phyloP scores from a whole-genome alignment of 2,113 vertebrate species.

The Forbesichthys papilliferus region DNA sequence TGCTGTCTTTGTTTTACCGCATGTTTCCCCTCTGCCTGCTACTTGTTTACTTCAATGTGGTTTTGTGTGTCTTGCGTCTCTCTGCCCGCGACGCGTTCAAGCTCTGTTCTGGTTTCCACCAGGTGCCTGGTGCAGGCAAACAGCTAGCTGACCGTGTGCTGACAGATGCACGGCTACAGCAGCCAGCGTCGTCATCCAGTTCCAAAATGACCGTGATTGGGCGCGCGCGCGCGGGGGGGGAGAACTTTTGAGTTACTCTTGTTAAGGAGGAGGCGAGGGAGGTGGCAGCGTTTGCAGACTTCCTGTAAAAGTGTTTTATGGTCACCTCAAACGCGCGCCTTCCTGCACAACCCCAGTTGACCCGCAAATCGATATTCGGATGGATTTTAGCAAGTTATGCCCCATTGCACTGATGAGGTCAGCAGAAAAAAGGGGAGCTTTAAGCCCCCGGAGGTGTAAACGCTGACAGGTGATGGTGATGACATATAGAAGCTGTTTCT shows the following conservation, averaged over 20 bases:
- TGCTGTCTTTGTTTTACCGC: conserved; percentile 30
- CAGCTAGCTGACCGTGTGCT: neutral
- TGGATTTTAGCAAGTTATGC: conserved; percentile 63
- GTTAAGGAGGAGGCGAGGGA: conserved; percentile 13
- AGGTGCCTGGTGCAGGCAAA: neutral
- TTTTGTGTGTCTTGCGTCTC: conserved; percentile 3
- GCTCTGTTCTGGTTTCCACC: neutral
- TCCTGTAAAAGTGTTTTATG: conserved; percentile 70
- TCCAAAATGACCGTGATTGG: neutral
- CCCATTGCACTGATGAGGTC: conserved; percentile 57
- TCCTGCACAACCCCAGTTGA: conserved; percentile 21
- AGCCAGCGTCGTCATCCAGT: too few species aligned
- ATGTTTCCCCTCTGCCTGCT: conserved; percentile 27
- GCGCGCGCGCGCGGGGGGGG: neutral
- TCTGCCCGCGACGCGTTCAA: neutral
- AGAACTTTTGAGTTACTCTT: conserved; percentile 1
- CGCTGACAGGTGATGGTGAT: conserved; percentile 46
- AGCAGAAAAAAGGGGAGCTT: conserved; percentile 50
- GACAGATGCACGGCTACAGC: neutral
- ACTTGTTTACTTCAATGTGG: conserved; percentile 31
- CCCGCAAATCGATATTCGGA: conserved; percentile 61
- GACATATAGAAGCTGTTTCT: conserved; percentile 47
- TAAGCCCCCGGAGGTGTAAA: conserved; percentile 55
- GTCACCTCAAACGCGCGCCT: neutral
- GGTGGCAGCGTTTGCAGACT: conserved; percentile 14